Evolutionary conservation across 2,888 invertebrate genomes (phyloP).

Genomic region (Philonicus albiceps): DNA sequence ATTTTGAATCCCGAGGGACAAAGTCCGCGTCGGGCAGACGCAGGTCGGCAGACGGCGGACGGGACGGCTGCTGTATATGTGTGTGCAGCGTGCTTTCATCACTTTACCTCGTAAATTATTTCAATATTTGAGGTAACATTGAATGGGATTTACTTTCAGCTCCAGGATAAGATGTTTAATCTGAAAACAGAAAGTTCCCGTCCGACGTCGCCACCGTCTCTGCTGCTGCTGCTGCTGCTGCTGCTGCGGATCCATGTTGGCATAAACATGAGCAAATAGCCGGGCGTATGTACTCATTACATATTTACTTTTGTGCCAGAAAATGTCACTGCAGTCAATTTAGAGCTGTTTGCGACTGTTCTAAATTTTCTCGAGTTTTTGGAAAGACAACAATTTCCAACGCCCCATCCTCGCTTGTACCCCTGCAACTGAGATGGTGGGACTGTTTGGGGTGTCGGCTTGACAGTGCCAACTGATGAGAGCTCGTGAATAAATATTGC

Average conservation of each 20-base stretch:
- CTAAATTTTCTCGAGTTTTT: neutral
- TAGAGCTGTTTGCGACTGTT: conserved; percentile 11
- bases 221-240: neutral
- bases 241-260: neutral
- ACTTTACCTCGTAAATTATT: conserved; percentile 11
- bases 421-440: neutral
- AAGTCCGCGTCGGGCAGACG: neutral
- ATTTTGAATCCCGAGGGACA: neutral
- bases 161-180: conserved; percentile 8
- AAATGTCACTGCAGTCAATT: conserved; percentile 15
- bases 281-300: neutral
- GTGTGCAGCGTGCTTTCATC: conserved; percentile 3
- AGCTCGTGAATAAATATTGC: neutral
- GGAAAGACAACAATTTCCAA: neutral
- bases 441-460: neutral
- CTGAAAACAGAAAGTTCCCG: neutral
- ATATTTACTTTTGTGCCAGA: neutral
- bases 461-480: neutral
- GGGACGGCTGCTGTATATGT: too few species aligned
- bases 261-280: neutral
- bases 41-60: too few species aligned
- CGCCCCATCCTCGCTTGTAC: neutral
- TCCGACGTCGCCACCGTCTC: neutral
- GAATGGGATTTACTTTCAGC: conserved; percentile 12
- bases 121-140: conserved; percentile 21